Evolutionary conservation across 2,113 vertebrate genomes (phyloP).

Genomic region (Plestiodon gilberti): DNA sequence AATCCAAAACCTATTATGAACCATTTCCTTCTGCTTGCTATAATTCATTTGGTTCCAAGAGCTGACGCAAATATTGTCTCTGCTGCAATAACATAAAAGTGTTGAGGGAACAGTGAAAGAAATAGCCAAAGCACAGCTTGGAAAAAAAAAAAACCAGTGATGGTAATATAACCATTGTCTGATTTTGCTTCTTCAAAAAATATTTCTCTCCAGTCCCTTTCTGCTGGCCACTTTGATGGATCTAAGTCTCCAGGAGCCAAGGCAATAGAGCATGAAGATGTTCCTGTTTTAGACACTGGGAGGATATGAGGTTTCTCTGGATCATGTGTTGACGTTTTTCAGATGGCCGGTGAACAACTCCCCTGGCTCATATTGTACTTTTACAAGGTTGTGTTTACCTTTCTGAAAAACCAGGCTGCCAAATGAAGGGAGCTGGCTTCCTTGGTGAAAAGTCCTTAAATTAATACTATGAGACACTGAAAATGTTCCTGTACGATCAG

Average conservation of each 20-base stretch:
- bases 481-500: constrained; percentile 36
- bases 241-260: constrained; percentile 57
- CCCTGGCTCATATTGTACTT: background rate
- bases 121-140: constrained; percentile 26
- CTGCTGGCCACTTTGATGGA: constrained; percentile 54
- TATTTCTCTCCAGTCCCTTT: constrained; percentile 50
- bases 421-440: background rate
- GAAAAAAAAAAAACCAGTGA: constrained; percentile 25
- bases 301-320: constrained; percentile 10
- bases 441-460: constrained; percentile 20
- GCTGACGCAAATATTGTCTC: constrained; percentile 20
- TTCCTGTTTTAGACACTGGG: constrained; percentile 45
- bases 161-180: constrained; percentile 63
- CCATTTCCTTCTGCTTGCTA: constrained; percentile 35
- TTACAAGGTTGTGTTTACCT: constrained; percentile 24
- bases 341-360: constrained; percentile 21
- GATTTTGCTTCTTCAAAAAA: constrained; percentile 66
- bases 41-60: constrained; percentile 31
- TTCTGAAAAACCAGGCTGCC: constrained; percentile 5
- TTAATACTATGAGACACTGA: constrained; percentile 21
- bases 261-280: constrained; percentile 60
- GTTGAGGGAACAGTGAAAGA: constrained; percentile 57
- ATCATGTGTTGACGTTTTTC: constrained; percentile 37
- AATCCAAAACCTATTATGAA: constrained; percentile 14
- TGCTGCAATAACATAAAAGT: constrained; percentile 45